A percentile compares a stretch with the other conserved stretches of the same genome.
Conservation (phyloP, 2,888 invertebrate genomes). For the Tetanocera ferruginea region DNA sequence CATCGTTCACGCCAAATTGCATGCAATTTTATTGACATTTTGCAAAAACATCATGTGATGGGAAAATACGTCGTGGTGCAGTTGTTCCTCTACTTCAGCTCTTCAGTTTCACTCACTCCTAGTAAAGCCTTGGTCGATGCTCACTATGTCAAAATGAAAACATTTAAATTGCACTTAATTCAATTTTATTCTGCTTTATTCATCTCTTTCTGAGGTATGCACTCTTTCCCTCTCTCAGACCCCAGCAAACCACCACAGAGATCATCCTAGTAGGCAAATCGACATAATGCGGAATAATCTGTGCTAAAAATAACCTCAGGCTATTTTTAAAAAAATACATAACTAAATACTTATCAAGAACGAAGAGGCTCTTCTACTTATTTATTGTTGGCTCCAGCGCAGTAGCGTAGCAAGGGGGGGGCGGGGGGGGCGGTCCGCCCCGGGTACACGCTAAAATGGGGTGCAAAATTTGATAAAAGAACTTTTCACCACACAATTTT, state of each 20-base stretch:
- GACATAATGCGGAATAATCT: conserved; percentile 28
- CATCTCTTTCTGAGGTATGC: background rate
- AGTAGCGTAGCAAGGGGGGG: no score
- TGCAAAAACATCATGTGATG: conserved; percentile 21
- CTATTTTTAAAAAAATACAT: conserved; percentile 28
- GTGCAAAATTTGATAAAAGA: no score
- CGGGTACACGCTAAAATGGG: no score
- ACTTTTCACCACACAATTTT: no score
- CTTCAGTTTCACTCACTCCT: background rate
- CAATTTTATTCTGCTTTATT: conserved; percentile 12
- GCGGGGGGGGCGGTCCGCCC: no score
- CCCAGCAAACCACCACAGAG: background rate
- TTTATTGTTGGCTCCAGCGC: conserved; percentile 22
- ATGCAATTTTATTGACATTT: background rate
- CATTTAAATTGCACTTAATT: conserved; percentile 14
- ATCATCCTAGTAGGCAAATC: conserved; percentile 7
- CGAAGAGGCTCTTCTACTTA: background rate
- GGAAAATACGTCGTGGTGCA: background rate
- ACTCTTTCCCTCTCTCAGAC: background rate
- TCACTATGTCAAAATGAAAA: background rate
- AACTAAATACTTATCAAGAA: conserved; percentile 25
- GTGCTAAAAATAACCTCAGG: conserved; percentile 28
- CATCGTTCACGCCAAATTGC: background rate
- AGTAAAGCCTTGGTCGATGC: background rate
- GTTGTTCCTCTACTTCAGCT: background rate